These are phyloP conservation scores for Lasioglossum oenotherae DNA, from an alignment of 2,888 invertebrate genomes.

Conservation along the genomic window DNA sequence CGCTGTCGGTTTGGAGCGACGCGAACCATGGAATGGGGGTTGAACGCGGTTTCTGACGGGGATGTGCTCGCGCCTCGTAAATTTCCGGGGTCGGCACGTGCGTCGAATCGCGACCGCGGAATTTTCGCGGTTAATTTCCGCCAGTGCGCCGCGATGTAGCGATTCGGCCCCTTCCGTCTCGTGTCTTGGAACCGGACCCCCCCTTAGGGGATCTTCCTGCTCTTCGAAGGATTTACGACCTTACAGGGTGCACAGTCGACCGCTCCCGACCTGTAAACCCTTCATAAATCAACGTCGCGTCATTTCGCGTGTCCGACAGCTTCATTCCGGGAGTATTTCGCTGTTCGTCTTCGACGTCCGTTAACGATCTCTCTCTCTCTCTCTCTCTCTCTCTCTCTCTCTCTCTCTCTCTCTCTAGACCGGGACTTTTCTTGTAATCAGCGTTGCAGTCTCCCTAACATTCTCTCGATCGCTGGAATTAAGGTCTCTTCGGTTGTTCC, in stretches of 20 bases:
- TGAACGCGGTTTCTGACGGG: not conserved
- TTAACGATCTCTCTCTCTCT: slow-evolving; percentile 12
- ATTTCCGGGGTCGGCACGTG: slow-evolving; percentile 48
- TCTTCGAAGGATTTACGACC: slow-evolving; percentile 59
- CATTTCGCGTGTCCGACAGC: slow-evolving; percentile 63
- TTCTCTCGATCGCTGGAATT: not conserved
- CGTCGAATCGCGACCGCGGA: slow-evolving; percentile 38
- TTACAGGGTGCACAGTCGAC: slow-evolving; percentile 23
- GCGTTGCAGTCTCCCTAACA: not conserved
- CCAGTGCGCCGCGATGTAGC: slow-evolving; percentile 8
- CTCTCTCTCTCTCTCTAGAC: not conserved
- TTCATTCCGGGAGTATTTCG: slow-evolving; percentile 55
- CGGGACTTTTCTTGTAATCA: not conserved
- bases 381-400: not conserved
- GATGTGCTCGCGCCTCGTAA: slow-evolving; percentile 24
- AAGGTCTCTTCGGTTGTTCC: not conserved
- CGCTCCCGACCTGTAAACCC: slow-evolving; percentile 28
- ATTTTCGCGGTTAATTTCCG: slow-evolving; percentile 61
- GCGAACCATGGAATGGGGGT: not conserved
- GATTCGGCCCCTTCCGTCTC: slow-evolving; percentile 15
- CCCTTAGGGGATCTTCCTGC: slow-evolving; percentile 16
- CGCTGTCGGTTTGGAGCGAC: not conserved
- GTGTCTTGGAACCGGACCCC: slow-evolving; percentile 10
- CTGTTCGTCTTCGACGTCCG: slow-evolving; percentile 32
- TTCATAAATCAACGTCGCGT: slow-evolving; percentile 69